Conservation (phyloP, 1,140 invertebrate species). For the Platyura marginata region DNA sequence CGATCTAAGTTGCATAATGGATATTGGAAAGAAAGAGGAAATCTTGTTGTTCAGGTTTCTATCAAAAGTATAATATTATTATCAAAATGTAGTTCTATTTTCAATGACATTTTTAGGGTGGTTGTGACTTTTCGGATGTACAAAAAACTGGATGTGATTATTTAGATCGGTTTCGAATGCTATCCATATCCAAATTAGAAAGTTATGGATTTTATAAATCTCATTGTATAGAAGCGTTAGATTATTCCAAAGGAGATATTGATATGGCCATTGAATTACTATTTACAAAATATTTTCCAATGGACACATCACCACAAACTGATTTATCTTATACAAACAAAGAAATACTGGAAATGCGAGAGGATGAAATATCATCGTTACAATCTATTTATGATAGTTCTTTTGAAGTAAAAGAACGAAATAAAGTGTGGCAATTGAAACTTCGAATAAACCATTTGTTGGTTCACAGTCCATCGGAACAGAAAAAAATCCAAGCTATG, state of each 20-base stretch:
- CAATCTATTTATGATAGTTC: constrained; percentile 49
- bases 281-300: constrained; percentile 44
- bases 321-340: constrained; percentile 19
- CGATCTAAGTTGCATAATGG: constrained; percentile 40
- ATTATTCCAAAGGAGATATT: constrained; percentile 36
- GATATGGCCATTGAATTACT: constrained; percentile 46
- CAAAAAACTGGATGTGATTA: constrained; percentile 27
- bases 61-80: no score
- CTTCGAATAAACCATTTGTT: constrained; percentile 46
- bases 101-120: constrained; percentile 25
- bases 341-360: constrained; percentile 39
- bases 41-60: constrained; percentile 49
- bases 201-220: constrained; percentile 49
- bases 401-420: constrained; percentile 42
- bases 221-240: constrained; percentile 54
- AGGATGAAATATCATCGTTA: constrained; percentile 48
- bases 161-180: constrained; percentile 39
- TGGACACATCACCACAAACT: constrained; percentile 5
- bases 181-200: constrained; percentile 48
- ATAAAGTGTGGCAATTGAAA: constrained; percentile 43
- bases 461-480: constrained; percentile 27
- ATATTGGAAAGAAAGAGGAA: constrained; percentile 54
- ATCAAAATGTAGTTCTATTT: no score
- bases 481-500: constrained; percentile 28
- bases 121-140: constrained; percentile 38